Conservation (phyloP, 2,888 invertebrate species). For the Oxystoma pomonae region DNA sequence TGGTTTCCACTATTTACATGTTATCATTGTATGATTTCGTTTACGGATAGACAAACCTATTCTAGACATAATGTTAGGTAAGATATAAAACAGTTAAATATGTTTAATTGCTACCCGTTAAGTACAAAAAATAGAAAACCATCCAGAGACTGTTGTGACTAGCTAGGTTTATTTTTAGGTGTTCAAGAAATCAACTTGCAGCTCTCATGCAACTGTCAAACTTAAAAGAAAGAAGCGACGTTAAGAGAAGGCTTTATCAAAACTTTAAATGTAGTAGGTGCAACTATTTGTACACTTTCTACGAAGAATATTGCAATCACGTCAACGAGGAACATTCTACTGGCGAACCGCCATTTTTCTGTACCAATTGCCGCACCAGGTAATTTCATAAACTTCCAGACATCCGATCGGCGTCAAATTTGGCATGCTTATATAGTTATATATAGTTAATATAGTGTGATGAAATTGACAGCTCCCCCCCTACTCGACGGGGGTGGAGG, state of each 20-base stretch:
- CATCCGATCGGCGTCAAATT: no score
- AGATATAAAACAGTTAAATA: not conserved
- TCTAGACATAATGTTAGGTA: slow-evolving; percentile 36
- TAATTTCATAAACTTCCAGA: no score
- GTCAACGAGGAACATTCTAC: slow-evolving; percentile 40
- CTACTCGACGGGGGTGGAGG: no score
- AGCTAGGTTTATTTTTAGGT: slow-evolving; percentile 37
- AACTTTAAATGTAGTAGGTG: slow-evolving; percentile 43
- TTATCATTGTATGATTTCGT: slow-evolving; percentile 59
- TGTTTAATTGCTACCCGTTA: no score
- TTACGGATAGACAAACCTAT: slow-evolving; percentile 44
- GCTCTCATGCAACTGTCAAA: slow-evolving; percentile 38
- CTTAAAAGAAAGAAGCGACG: slow-evolving; percentile 37
- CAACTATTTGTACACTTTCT: slow-evolving; percentile 40
- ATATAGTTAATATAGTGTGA: no score
- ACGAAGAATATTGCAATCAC: slow-evolving; percentile 43
- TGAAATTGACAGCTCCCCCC: no score
- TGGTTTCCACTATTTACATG: slow-evolving; percentile 60
- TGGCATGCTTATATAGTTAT: no score
- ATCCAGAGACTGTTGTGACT: no score
- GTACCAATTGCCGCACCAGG: slow-evolving; percentile 24
- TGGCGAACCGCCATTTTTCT: slow-evolving; percentile 32
- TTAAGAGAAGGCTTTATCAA: slow-evolving; percentile 43
- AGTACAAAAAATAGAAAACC: no score
- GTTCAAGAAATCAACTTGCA: slow-evolving; percentile 36